Percentiles rank a stretch among this genome's conserved stretches.
Evolutionary conservation across 2,797 vertebrate genomes (phyloP).

Genomic region (Gila robusta): DNA sequence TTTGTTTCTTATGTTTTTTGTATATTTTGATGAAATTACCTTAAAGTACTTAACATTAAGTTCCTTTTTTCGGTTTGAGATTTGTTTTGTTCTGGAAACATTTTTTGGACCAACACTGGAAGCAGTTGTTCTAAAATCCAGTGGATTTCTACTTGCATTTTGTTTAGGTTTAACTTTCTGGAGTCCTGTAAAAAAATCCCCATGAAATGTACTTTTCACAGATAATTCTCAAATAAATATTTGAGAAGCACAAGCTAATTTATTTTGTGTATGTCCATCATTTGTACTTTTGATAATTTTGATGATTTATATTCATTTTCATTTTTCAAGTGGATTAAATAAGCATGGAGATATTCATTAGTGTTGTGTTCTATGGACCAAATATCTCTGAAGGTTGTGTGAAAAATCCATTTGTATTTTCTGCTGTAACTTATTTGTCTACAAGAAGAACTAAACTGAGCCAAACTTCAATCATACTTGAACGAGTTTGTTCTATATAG

Average conservation of each 20-base stretch:
- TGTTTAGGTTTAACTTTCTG: slow-evolving; percentile 18
- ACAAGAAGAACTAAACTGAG: slow-evolving; percentile 53
- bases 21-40: slow-evolving; percentile 61
- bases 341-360: slow-evolving; percentile 53
- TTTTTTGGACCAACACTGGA: slow-evolving; percentile 60
- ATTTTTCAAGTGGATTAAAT: slow-evolving; percentile 44
- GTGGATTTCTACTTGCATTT: slow-evolving; percentile 70
- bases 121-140: slow-evolving; percentile 70
- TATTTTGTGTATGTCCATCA: slow-evolving; percentile 49
- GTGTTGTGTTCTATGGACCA: slow-evolving; percentile 38
- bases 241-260: slow-evolving; percentile 45
- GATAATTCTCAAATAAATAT: slow-evolving; percentile 31
- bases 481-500: slow-evolving; percentile 38
- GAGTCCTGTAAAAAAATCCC: slow-evolving; percentile 6
- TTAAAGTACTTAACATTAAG: slow-evolving; percentile 62
- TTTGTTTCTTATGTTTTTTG: slow-evolving; percentile 46
- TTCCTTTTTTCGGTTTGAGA: slow-evolving; percentile 59
- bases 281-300: slow-evolving; percentile 32
- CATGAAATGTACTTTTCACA: slow-evolving; percentile 20
- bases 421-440: slow-evolving; percentile 49
- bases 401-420: slow-evolving; percentile 27
- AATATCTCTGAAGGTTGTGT: slow-evolving; percentile 38
- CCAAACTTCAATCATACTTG: slow-evolving; percentile 58
- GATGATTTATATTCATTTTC: slow-evolving; percentile 1
- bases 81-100: slow-evolving; percentile 42